Evolutionary conservation across 2,888 invertebrate species (phyloP), one percentile per base, ranked within the genome.

Genomic region (Ophion obscuratus): DNA sequence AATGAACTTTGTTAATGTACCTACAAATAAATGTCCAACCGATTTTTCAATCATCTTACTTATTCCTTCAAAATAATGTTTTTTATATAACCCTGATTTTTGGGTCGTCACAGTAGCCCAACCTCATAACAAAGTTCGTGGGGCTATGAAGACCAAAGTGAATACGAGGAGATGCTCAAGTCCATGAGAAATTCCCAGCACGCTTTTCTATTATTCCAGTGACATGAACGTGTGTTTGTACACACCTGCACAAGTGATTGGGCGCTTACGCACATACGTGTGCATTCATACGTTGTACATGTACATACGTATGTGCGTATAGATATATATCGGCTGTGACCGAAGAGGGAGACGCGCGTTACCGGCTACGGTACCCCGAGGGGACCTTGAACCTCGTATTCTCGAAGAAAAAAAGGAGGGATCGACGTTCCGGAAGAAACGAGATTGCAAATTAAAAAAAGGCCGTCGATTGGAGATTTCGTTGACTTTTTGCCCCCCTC

Each of bases 141-240:
- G 89, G 91, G 89, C 91, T 92, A 90, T 92, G 91, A 92, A 92
- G 91, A 89, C 90, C 89, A 17, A 59, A 59, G 14, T 59, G 64
- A 59, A 36, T 11, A 61, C 24, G 83, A 77, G 74, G 86, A 73
- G 89, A 88, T 91, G 87, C 83, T 77, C 88, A 91, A 90, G 91
- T 89, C 77, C 90, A 90, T 91, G 92, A 88, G 92, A 92, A 92
- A 89, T 86, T 92, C 92, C 88, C 92, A 92, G 89, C 89, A 81
- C 85, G 87, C 83, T 90, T 90, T 91, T 91, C 85, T 68, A 86
- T 86, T 86, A 86, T 90, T 92, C 88, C 90, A 78, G 80, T 67
- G 59, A 73, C 66, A 53, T 53, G 27, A 2, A 20, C 70, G 20
- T 31, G 75, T 36, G 57, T 36, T 1, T 17, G 47, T 17, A 17